phyloP scores from a whole-genome alignment of 2,113 vertebrate species.

The Trichomycterus rosablanca region DNA sequence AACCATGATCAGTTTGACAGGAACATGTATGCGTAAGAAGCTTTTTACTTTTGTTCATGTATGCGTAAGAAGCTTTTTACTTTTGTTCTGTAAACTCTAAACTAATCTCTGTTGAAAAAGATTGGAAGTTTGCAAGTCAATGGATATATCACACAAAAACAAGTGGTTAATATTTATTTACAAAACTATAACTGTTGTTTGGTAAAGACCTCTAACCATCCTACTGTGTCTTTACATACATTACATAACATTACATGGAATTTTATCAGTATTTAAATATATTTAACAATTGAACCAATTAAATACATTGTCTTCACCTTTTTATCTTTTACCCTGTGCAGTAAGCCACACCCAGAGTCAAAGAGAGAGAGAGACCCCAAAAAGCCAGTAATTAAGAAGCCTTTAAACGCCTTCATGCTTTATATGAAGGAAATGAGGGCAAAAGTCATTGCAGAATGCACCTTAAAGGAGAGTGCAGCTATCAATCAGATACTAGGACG shows the following conservation, averaged over 20 bases:
- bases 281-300: not conserved
- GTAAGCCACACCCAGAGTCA: conserved; percentile 85
- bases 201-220: too few relatives aligned
- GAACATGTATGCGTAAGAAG: conserved; percentile 75
- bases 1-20: conserved; percentile 89
- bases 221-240: not conserved
- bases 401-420: conserved; percentile 97
- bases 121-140: not conserved
- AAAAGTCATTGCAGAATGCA: conserved; percentile 97
- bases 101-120: not conserved
- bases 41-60: not conserved
- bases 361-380: conserved; percentile 95
- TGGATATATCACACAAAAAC: not conserved
- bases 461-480: conserved; percentile 95
- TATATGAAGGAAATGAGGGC: conserved; percentile 99
- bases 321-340: conserved; percentile 43
- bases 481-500: conserved; percentile 98
- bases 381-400: conserved; percentile 98
- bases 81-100: too few relatives aligned
- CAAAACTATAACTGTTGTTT: too few relatives aligned
- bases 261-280: not conserved
- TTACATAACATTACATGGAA: not conserved
- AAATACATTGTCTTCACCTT: not conserved
- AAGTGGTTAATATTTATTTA: too few relatives aligned
- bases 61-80: too few relatives aligned